A percentile compares a stretch with the other conserved stretches of the same genome.
These are phyloP conservation scores for Drosophila nigromelanica DNA, from an alignment of 1,140 invertebrate species.

Conservation along the genomic window DNA sequence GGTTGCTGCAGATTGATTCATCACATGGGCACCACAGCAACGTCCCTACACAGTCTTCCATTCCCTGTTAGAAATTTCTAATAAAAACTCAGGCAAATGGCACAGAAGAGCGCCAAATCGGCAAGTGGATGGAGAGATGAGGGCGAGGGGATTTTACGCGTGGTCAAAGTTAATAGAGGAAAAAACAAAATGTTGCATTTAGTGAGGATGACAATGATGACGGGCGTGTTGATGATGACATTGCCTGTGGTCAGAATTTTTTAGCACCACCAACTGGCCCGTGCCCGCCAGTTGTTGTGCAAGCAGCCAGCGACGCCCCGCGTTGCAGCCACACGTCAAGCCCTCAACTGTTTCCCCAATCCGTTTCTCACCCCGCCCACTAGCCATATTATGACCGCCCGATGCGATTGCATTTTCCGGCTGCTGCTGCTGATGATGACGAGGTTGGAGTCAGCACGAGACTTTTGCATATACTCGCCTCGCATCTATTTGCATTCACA, in stretches of 20 bases:
- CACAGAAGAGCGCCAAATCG: no score
- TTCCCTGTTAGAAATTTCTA: neutral
- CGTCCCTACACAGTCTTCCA: neutral
- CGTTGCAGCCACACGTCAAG: neutral
- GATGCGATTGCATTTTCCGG: constrained; percentile 42
- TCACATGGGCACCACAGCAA: constrained; percentile 10
- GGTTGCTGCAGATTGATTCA: constrained; percentile 31
- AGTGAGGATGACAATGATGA: constrained; percentile 6
- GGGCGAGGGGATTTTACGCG: constrained; percentile 4
- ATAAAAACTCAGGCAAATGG: constrained; percentile 6
- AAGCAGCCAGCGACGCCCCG: neutral
- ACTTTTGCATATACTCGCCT: constrained; percentile 31
- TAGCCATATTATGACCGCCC: constrained; percentile 10
- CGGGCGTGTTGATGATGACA: constrained; percentile 25
- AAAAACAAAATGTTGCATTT: constrained; percentile 53
- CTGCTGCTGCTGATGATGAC: constrained; percentile 31
- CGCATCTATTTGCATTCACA: constrained; percentile 69
- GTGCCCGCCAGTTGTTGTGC: neutral
- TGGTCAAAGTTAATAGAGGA: constrained; percentile 39
- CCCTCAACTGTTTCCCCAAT: neutral
- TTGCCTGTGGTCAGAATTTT: constrained; percentile 23
- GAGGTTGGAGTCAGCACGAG: constrained; percentile 42
- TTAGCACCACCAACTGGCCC: constrained; percentile 8
- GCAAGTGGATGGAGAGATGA: neutral
- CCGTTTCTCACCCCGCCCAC: neutral